These are phyloP conservation scores for Eupithecia vulgata DNA, from an alignment of 2,888 invertebrate genomes.

Conservation along the genomic window DNA sequence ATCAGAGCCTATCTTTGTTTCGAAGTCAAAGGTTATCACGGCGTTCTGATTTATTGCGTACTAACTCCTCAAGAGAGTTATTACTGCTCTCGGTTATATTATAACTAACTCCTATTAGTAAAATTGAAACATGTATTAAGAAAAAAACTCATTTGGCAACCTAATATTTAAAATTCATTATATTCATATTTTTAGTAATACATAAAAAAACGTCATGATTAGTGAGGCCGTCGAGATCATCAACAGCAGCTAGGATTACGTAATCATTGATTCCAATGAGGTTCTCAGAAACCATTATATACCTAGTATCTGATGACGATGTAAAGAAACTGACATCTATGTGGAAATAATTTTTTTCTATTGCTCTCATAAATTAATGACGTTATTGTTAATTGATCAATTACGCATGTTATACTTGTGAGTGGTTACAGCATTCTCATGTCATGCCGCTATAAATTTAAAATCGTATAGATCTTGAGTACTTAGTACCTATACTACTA, in stretches of 20 bases:
- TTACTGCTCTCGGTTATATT: neutral
- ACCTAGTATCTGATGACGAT: slow-evolving; percentile 59
- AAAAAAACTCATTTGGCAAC: neutral
- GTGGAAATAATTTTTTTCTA: slow-evolving; percentile 67
- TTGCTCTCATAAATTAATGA: slow-evolving; percentile 56
- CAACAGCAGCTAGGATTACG: slow-evolving; percentile 66
- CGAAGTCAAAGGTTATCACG: slow-evolving; percentile 25
- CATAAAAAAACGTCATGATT: slow-evolving; percentile 40
- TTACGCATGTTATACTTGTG: slow-evolving; percentile 49
- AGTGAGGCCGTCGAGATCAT: slow-evolving; percentile 53
- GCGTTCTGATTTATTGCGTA: slow-evolving; percentile 19
- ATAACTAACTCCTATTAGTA: neutral
- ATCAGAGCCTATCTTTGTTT: slow-evolving; percentile 22
- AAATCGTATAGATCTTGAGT: neutral
- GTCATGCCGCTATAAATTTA: slow-evolving; percentile 45
- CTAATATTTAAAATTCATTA: neutral
- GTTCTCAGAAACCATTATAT: slow-evolving; percentile 72
- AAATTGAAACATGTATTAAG: neutral
- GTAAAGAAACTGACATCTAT: slow-evolving; percentile 60
- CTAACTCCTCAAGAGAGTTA: slow-evolving; percentile 7
- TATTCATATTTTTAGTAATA: slow-evolving; percentile 20
- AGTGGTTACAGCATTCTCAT: slow-evolving; percentile 54
- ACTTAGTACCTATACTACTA: neutral
- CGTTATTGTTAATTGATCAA: slow-evolving; percentile 65
- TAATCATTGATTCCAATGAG: slow-evolving; percentile 63